phyloP scores from a whole-genome alignment of 2,888 invertebrate genomes.

The Labia minor region DNA sequence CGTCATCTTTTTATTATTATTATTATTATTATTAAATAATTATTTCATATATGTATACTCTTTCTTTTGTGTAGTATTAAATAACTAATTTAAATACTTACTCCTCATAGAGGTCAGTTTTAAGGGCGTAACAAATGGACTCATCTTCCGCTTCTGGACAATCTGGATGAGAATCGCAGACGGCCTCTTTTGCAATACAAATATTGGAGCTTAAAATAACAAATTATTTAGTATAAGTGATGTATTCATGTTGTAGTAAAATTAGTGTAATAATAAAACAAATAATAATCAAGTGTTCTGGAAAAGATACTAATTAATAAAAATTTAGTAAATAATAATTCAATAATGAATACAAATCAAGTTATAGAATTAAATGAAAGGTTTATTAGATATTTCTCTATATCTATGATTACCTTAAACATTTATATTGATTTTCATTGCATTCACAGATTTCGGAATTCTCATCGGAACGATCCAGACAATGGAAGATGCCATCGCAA shows the following conservation, averaged over 20 bases:
- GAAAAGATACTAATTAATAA: too few species aligned
- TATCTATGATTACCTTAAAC: slow-evolving; percentile 45
- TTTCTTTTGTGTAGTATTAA: too few species aligned
- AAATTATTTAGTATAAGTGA: slow-evolving; percentile 8
- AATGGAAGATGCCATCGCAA: slow-evolving; percentile 68
- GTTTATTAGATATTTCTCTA: too few species aligned
- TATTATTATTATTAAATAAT: too few species aligned
- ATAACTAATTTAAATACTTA: slow-evolving; percentile 19
- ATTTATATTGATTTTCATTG: slow-evolving; percentile 41
- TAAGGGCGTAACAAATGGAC: slow-evolving; percentile 46
- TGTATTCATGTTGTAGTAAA: slow-evolving; percentile 1
- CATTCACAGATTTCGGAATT: slow-evolving; percentile 45
- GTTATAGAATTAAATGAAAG: too few species aligned
- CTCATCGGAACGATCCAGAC: slow-evolving; percentile 67
- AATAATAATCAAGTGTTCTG: neutral
- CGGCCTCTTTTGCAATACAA: slow-evolving; percentile 60
- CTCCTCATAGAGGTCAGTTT: neutral
- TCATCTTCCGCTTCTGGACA: slow-evolving; percentile 69
- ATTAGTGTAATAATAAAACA: slow-evolving; percentile 14
- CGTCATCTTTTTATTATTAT: too few species aligned
- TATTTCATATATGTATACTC: too few species aligned
- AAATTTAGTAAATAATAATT: too few species aligned
- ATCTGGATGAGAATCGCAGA: slow-evolving; percentile 64
- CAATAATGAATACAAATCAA: too few species aligned
- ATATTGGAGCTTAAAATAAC: slow-evolving; percentile 36